phyloP scores from a whole-genome alignment of 2,888 invertebrate species.

The Trileptium ribeirensis region DNA sequence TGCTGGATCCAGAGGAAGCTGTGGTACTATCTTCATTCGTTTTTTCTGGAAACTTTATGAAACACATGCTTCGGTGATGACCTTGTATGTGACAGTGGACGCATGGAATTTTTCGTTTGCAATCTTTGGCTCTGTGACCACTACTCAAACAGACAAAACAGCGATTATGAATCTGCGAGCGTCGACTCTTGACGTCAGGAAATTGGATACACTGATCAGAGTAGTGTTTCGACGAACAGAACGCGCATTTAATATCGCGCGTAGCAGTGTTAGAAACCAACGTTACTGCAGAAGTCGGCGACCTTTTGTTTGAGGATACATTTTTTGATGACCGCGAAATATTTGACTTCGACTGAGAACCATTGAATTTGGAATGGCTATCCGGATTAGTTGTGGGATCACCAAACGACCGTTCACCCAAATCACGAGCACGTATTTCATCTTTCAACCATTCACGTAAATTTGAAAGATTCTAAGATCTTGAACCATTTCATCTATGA shows the following conservation, averaged over 20 bases:
- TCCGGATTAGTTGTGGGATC: background rate
- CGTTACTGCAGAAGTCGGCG: background rate
- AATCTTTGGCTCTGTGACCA: background rate
- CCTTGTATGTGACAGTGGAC: background rate
- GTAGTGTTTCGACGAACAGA: background rate
- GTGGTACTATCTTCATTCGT: background rate
- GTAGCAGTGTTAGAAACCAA: background rate
- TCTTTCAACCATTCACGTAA: background rate
- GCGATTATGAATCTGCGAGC: background rate
- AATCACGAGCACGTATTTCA: background rate
- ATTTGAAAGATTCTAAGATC: background rate
- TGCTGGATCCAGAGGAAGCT: background rate
- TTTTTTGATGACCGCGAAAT: background rate
- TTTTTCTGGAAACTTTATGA: background rate
- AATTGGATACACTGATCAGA: background rate
- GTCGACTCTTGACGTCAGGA: background rate
- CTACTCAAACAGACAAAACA: background rate
- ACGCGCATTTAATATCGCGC: background rate
- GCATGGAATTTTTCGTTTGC: background rate
- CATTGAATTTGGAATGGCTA: background rate
- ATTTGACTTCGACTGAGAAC: background rate
- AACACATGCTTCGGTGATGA: background rate
- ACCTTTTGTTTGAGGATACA: background rate
- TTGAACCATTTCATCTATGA: background rate
- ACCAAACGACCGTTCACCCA: background rate